phyloP scores from a whole-genome alignment of 2,888 invertebrate species.

The Cataglyphis albicans region DNA sequence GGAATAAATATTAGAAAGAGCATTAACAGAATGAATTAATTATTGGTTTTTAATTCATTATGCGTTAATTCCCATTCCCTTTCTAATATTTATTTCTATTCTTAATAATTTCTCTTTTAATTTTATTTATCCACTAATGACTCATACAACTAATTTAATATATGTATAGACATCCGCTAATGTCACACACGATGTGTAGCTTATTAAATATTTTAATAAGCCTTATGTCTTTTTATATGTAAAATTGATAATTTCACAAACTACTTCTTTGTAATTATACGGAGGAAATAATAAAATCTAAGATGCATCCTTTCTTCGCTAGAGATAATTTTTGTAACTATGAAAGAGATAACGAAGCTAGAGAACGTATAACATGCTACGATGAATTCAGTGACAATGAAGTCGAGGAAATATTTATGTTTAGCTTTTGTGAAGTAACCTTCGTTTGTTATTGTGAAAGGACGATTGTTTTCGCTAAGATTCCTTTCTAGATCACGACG shows the following conservation, averaged over 20 bases:
- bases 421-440: background rate
- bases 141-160: background rate
- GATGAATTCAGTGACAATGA: background rate
- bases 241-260: background rate
- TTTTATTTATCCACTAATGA: background rate
- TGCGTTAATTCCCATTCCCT: no score
- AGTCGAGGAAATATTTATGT: background rate
- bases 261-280: background rate
- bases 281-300: background rate
- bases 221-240: background rate
- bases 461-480: conserved; percentile 14
- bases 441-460: conserved; percentile 20
- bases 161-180: background rate
- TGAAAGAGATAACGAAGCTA: background rate
- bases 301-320: background rate
- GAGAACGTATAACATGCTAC: background rate
- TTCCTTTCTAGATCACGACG: conserved; percentile 37
- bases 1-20: no score
- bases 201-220: background rate
- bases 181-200: background rate
- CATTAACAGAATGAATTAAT: no score
- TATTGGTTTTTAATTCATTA: no score
- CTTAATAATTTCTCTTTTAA: no score
- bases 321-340: background rate
- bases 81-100: no score